Evolutionary conservation across 2,113 vertebrate genomes (phyloP).

Genomic region (Hydropotes inermis): DNA sequence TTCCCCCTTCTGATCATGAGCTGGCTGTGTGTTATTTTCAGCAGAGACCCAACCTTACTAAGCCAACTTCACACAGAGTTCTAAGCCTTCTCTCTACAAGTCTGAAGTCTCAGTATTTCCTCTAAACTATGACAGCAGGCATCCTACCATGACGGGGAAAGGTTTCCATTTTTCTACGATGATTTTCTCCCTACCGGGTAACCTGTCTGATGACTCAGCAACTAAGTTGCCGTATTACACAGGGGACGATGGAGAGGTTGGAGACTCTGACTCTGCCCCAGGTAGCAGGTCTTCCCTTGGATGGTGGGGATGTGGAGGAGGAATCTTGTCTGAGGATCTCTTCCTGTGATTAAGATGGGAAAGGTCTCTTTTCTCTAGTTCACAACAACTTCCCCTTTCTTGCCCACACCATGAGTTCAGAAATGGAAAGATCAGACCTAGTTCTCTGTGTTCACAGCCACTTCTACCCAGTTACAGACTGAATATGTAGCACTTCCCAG

Average conservation of each 20-base stretch:
- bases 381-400: not conserved
- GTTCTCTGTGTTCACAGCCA: not conserved
- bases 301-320: not conserved
- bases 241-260: not conserved
- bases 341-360: not conserved
- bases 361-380: not conserved
- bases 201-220: not conserved
- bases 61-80: not conserved
- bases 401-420: not conserved
- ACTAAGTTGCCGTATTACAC: not conserved
- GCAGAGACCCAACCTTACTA: not conserved
- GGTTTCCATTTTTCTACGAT: not conserved
- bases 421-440: not conserved
- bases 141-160: not conserved
- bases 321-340: not conserved
- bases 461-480: not conserved
- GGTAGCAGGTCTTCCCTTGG: not conserved
- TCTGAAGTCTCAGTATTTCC: not conserved
- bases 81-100: not conserved
- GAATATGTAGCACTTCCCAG: not conserved
- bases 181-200: not conserved
- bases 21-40: not conserved
- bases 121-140: not conserved
- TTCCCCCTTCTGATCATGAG: not conserved
- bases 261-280: not conserved